These are phyloP conservation scores for Amphibalanus amphitrite DNA, from an alignment of 1,140 invertebrate species.

Conservation along the genomic window DNA sequence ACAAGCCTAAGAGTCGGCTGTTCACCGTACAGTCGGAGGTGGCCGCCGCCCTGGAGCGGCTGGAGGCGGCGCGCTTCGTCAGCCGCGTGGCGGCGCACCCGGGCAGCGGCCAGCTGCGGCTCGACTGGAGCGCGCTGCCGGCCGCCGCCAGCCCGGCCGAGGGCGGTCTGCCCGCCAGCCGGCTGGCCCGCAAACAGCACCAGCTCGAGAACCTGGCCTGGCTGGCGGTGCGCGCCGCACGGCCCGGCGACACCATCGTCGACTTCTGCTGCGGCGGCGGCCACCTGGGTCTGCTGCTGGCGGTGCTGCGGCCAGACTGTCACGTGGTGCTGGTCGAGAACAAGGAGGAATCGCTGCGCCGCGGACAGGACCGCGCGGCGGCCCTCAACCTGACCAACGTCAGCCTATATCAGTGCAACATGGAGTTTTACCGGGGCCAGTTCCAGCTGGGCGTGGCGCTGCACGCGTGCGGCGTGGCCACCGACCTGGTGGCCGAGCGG, in stretches of 20 bases:
- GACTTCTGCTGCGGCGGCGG: slow-evolving; percentile 91
- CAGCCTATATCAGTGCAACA: slow-evolving; percentile 61
- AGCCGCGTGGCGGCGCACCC: background rate
- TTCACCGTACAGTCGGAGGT: too few relatives aligned
- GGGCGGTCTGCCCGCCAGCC: slow-evolving; percentile 53
- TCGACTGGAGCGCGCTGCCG: slow-evolving; percentile 44
- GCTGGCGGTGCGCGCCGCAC: slow-evolving; percentile 34
- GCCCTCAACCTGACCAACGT: slow-evolving; percentile 56
- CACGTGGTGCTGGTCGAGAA: slow-evolving; percentile 63
- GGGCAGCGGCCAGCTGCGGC: background rate
- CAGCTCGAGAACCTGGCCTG: slow-evolving; percentile 77
- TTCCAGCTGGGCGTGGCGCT: slow-evolving; percentile 68
- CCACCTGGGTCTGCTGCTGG: slow-evolving; percentile 73
- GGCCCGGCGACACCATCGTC: slow-evolving; percentile 45
- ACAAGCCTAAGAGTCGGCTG: too few relatives aligned
- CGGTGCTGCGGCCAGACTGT: slow-evolving; percentile 47
- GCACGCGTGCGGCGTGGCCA: slow-evolving; percentile 90
- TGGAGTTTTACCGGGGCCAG: slow-evolving; percentile 32
- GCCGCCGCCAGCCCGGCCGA: slow-evolving; percentile 48
- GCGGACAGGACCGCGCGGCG: slow-evolving; percentile 52
- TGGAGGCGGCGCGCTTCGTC: too few relatives aligned
- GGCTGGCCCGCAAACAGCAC: slow-evolving; percentile 60
- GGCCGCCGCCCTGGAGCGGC: too few relatives aligned
- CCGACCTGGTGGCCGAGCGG: slow-evolving; percentile 74
- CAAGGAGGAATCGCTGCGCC: slow-evolving; percentile 65